Evolutionary conservation across 2,113 vertebrate species (phyloP), one percentile per base, ranked within the genome.

Genomic region (Planiliza haematocheilus): DNA sequence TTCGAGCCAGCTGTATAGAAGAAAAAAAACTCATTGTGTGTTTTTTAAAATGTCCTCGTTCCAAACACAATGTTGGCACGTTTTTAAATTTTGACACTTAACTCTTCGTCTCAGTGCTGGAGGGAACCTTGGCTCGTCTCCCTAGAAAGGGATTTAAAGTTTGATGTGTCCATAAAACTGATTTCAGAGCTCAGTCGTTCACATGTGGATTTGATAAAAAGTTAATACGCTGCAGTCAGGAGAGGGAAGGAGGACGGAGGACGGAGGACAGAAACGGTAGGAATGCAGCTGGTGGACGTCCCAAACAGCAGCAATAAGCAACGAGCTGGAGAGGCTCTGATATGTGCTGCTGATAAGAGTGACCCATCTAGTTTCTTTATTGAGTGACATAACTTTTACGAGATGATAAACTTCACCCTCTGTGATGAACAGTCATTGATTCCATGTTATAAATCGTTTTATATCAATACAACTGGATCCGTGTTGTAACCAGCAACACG

Each of bases 131-230:
- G 24, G 24, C 24, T 30, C 24, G 5, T 30, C 5, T 30, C 24
- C 5, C 24, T 5, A 30, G 24, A 30, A 30, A 30, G 2, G 24
- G 24, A 30, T 30, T 30, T 30, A 5, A 30, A 30, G 24, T 30
- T 30, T 30, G 5, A 30, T 30, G 12, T 42, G 13, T 14, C 34
- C 30, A 30, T 4, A n/a, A 18, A 30, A 17, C 52, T 52, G 56
- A 36, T 20, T 9, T 36, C 21, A 57, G 14, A 52, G 13, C 24
- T 73, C 8, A 17, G 13, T 16, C 17, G 6, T n/a, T 2, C 2
- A 59, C 60, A 70, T 75, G 48, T 55, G 66, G 45, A 13, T 70
- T 21, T 66, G 13, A 76, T 76, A 49, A 70, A n/a, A 41, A 20
- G 34, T 14, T 39, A 16, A 52, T 52, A 21, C 1, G 36, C 24